Conservation (phyloP, 2,888 invertebrate species). For the Prosapia bicincta region DNA sequence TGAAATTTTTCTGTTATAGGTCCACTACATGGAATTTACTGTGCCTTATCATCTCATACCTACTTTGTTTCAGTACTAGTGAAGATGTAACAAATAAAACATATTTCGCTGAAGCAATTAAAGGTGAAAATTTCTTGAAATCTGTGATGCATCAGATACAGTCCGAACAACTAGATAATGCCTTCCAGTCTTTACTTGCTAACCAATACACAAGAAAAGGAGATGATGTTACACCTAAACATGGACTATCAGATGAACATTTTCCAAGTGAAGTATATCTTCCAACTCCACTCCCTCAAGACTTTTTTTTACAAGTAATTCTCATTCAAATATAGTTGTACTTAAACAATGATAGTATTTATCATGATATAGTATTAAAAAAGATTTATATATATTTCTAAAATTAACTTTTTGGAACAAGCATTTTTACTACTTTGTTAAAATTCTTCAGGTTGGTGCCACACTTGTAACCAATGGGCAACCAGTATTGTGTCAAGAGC, state of each 20-base stretch:
- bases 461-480: too few relatives aligned
- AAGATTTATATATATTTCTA: too few relatives aligned
- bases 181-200: neutral
- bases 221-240: neutral
- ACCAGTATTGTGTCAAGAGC: too few relatives aligned
- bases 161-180: neutral
- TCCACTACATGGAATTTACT: neutral
- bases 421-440: too few relatives aligned
- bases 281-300: neutral
- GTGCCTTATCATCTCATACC: neutral
- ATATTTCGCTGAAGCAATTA: neutral
- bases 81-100: neutral
- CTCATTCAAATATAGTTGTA: too few relatives aligned
- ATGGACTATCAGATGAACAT: neutral
- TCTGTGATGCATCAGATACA: neutral
- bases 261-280: neutral
- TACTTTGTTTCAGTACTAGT: neutral
- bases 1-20: neutral
- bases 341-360: too few relatives aligned
- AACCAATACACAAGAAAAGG: neutral
- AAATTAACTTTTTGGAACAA: too few relatives aligned
- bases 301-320: neutral
- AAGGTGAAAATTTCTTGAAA: neutral
- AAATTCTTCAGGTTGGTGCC: too few relatives aligned
- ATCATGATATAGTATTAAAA: too few relatives aligned